Evolutionary conservation across 2,888 invertebrate species (phyloP), one percentile per base, ranked within the genome.

Genomic region (Frankliniella fusca): DNA sequence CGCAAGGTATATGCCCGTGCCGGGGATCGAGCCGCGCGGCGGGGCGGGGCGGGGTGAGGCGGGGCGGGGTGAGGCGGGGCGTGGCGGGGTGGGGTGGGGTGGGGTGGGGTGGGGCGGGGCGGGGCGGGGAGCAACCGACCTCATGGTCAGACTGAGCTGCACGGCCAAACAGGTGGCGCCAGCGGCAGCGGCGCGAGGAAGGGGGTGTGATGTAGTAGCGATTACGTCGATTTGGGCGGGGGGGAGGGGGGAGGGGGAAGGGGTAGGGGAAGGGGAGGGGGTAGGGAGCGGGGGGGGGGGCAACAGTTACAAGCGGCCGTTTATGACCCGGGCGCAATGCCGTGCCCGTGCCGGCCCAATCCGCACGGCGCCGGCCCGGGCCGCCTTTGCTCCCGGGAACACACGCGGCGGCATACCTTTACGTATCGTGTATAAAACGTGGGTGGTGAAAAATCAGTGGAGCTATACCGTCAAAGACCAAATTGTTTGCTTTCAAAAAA

Each of bases 341-440:
- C 86, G 86, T 83, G 82, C 84, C 85, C n/a, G n/a, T n/a, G n/a
- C n/a, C n/a, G n/a, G n/a, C n/a, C n/a, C n/a, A n/a, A n/a, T n/a
- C n/a, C n/a, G n/a, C n/a, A n/a, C n/a, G n/a, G 86, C 87, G 86
- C 85, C 85, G 81, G 11, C 38, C 84, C 85, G 85, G 86, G 85
- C 87, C 87, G 85, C 86, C 86, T 86, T 86, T 87, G 86, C 86
- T 87, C 85, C 87, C 85, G 86, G 20, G 79, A 80, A 70, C 79
- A 79, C 10, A 49, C 23, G n/a, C n/a, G 15, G 38, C 38, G 38
- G 49, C 49, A 80, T 80, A 80, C 49, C 9, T 48, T 48, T 9
- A 80, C 49, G 49, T 80, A 80, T 80, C 23, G 18, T 20, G 38
- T 5, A n/a, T n/a, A n/a, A n/a, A n/a, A n/a, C n/a, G n/a, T n/a